Base-by-base conservation (phyloP, 2,113 vertebrate species). In the Pelvicachromis taeniatus region DNA sequence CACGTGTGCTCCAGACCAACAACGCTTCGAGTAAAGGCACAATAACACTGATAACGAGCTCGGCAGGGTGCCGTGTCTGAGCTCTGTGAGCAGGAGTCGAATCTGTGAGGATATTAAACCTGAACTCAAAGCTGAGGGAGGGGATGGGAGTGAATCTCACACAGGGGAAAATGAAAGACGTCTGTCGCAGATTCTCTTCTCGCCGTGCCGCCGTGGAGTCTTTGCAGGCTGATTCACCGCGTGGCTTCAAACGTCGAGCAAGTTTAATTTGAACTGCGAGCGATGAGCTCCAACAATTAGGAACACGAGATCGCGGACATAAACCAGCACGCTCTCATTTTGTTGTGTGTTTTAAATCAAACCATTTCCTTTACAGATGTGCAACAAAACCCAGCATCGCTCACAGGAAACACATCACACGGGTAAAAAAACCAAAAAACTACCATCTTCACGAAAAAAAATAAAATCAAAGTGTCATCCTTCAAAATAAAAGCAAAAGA, bases 101-200 rank as follows among this genome's bases (percentile, higher is more conserved):
- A 19, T 58, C 88, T 87, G 75, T 29, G 65, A 90, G 82, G 88
- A 87, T 87, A 87, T 90, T 87, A 87, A 90, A 87, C 16, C 16
- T 7, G 2, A 53, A 40, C 79, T 87, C 38, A 56, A 63, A 79
- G 13, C 55, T 4, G n/a, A 55, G 63, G 21, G 13, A 48, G 26
- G 23, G 2, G 8, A 16, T 42, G 9, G 65, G 31, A 40, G 40
- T 19, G 65, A 10, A 10, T 26, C 65, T 70, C 2, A 68, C 1
- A 16, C 10, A 29, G 4, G n/a, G 50, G 23, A 81, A 9, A n/a
- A n/a, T n/a, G n/a, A n/a, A n/a, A n/a, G n/a, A n/a, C n/a, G n/a
- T n/a, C n/a, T n/a, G n/a, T n/a, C n/a, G n/a, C n/a, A n/a, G n/a
- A n/a, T n/a, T n/a, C n/a, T n/a, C n/a, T n/a, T n/a, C n/a, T n/a